phyloP scores from a whole-genome alignment of 2,797 vertebrate genomes.

The Bradypodion ventrale region DNA sequence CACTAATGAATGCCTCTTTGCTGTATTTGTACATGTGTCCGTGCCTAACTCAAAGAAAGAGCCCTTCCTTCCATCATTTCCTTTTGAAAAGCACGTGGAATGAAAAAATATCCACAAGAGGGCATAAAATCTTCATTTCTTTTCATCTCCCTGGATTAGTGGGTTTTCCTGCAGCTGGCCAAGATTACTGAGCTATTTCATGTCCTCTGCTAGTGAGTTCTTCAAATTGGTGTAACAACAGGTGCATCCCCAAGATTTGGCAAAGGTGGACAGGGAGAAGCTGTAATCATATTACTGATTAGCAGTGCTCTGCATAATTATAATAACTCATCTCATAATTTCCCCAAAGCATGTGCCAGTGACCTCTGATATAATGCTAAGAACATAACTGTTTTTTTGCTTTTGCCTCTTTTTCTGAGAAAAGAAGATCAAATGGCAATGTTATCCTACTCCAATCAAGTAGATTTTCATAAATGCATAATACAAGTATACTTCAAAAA shows the following conservation, averaged over 20 bases:
- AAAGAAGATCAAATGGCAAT: constrained; percentile 60
- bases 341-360: constrained; percentile 38
- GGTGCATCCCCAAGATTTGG: constrained; percentile 59
- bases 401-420: constrained; percentile 58
- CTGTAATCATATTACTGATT: constrained; percentile 41
- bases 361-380: constrained; percentile 48
- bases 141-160: constrained; percentile 68
- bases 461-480: not conserved
- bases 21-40: not conserved
- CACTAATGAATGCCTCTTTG: constrained; percentile 1
- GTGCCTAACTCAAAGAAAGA: constrained; percentile 26
- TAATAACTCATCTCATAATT: not conserved
- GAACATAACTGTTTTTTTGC: constrained; percentile 29
- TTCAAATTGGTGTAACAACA: constrained; percentile 55
- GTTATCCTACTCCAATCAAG: not conserved
- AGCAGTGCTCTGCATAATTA: constrained; percentile 37
- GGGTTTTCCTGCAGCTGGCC: constrained; percentile 58
- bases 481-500: not conserved
- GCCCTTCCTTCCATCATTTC: not conserved
- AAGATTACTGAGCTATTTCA: constrained; percentile 54
- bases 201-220: constrained; percentile 47
- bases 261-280: constrained; percentile 1
- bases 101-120: constrained; percentile 60
- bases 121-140: constrained; percentile 68
- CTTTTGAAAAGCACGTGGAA: constrained; percentile 52